phyloP scores from a whole-genome alignment of 2,888 invertebrate genomes.

The Eucriotettix oculatus region DNA sequence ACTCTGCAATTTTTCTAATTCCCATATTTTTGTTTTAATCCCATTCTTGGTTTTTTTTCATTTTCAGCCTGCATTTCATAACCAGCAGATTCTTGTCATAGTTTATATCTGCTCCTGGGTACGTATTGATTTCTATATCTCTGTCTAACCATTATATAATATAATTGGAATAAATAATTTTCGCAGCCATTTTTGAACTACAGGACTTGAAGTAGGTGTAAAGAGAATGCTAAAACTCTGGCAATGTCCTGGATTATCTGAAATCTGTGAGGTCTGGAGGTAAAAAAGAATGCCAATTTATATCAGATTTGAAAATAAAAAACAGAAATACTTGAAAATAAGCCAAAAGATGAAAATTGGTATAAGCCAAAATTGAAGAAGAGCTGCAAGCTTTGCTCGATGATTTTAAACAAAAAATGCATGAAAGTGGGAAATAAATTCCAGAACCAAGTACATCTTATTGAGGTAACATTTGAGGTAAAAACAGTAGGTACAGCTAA shows the following conservation, averaged over 20 bases:
- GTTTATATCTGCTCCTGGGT: too few relatives aligned
- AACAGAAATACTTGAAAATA: neutral
- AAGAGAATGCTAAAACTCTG: neutral
- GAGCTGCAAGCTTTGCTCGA: neutral
- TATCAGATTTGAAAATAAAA: neutral
- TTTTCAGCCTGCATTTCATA: too few relatives aligned
- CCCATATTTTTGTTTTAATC: too few relatives aligned
- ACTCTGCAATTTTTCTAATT: too few relatives aligned
- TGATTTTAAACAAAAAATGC: neutral
- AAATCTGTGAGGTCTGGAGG: neutral
- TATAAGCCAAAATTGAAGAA: neutral
- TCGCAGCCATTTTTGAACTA: neutral
- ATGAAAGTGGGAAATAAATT: neutral
- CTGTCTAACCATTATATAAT: too few relatives aligned
- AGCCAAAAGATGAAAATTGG: neutral
- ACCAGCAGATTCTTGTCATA: too few relatives aligned
- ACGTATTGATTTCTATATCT: too few relatives aligned
- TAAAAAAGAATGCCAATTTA: neutral
- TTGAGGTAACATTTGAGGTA: neutral
- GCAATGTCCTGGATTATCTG: neutral
- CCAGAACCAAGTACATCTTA: neutral
- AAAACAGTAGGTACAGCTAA: neutral
- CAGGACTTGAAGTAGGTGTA: neutral
- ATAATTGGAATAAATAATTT: neutral
- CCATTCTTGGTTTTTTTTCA: too few relatives aligned